Conservation (phyloP, 2,797 vertebrate genomes). For the Melanotaenia boesemani region DNA sequence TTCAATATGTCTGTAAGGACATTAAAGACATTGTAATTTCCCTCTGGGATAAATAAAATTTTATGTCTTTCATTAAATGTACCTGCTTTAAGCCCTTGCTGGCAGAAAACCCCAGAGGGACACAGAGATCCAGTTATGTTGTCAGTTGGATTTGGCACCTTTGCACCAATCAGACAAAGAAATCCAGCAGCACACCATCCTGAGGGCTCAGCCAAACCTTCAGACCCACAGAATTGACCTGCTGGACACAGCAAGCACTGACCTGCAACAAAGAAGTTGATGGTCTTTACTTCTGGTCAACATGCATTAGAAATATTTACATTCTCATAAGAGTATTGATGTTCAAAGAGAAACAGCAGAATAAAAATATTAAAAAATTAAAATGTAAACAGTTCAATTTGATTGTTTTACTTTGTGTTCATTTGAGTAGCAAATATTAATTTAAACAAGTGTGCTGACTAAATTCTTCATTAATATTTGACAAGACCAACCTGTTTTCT, state of each 20-base stretch:
- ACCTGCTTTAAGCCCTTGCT: slow-evolving; percentile 79
- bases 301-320: not conserved
- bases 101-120: slow-evolving; percentile 82
- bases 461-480: too few relatives aligned
- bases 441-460: too few relatives aligned
- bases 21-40: too few relatives aligned
- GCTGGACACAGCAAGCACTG: slow-evolving; percentile 83
- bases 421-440: too few relatives aligned
- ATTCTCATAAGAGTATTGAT: not conserved
- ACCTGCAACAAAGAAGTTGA: slow-evolving; percentile 72
- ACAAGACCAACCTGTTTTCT: too few relatives aligned
- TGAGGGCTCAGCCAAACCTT: slow-evolving; percentile 82
- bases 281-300: slow-evolving; percentile 37
- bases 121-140: slow-evolving; percentile 82
- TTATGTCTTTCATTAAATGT: slow-evolving; percentile 5
- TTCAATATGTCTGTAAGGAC: too few relatives aligned
- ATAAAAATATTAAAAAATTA: too few relatives aligned
- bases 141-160: slow-evolving; percentile 82
- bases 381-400: too few relatives aligned
- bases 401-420: too few relatives aligned
- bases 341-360: not conserved
- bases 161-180: slow-evolving; percentile 81
- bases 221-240: slow-evolving; percentile 84
- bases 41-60: not conserved
- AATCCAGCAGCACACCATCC: slow-evolving; percentile 82